A percentile compares a stretch with the other conserved stretches of the same genome.
phyloP scores from a whole-genome alignment of 2,797 vertebrate genomes.

The Crenuchus spilurus region DNA sequence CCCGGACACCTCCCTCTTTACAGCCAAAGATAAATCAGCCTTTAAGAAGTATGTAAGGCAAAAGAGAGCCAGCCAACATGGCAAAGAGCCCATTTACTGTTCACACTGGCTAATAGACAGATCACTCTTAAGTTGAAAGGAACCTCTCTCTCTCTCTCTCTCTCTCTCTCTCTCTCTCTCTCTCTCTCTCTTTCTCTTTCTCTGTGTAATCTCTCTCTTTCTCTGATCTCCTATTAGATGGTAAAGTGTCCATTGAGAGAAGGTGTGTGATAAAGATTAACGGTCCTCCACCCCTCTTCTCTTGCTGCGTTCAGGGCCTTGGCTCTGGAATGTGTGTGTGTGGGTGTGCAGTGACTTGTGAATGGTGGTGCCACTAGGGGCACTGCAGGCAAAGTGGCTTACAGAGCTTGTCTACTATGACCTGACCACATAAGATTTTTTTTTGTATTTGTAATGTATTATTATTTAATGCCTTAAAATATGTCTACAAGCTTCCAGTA shows the following conservation, averaged over 20 bases:
- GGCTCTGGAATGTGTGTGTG: background rate
- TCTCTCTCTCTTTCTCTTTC: no score
- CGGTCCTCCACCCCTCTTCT: background rate
- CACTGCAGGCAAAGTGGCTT: background rate
- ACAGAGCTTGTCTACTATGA: no score
- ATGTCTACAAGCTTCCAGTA: no score
- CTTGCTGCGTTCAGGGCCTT: no score
- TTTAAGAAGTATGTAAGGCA: conserved; percentile 64
- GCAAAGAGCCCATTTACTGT: conserved; percentile 61
- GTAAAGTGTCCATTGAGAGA: background rate
- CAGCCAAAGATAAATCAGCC: conserved; percentile 53
- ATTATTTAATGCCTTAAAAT: no score
- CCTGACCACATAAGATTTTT: no score
- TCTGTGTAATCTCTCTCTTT: no score
- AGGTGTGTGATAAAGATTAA: background rate
- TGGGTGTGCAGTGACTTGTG: background rate
- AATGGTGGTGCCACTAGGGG: background rate
- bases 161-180: no score
- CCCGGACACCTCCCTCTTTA: conserved; percentile 53
- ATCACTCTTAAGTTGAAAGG: background rate
- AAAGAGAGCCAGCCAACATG: conserved; percentile 66
- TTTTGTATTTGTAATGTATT: no score
- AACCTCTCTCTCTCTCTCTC: background rate
- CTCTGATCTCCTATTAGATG: background rate
- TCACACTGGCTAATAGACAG: no score